Base-by-base conservation (phyloP, 2,113 vertebrate genomes). In the Solenodon paradoxus region DNA sequence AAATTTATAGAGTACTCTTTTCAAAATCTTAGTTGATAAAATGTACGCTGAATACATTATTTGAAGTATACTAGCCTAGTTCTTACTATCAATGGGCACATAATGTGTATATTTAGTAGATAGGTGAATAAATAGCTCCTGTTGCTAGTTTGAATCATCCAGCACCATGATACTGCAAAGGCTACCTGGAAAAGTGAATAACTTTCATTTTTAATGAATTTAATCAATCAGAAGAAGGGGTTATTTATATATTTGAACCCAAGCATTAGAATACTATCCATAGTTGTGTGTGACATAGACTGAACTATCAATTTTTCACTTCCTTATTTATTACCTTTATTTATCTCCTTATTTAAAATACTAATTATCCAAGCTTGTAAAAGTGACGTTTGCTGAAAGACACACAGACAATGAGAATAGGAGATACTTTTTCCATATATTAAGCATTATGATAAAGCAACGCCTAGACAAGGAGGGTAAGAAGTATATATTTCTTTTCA, bases 361-460 rank as follows among this genome's bases (percentile, higher is more conserved):
- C 7, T 51, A 42, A 9, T 63, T 16, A 82, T 32, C 0, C 59
- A 87, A 72, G 8, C 20, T 94, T 87, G 24, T 57, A 80, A 3
- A 95, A 96, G 87, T 82, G 28, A 74, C 20, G 3, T 28, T 61
- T 92, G 49, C 9, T 57, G 11, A 88, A 90, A 81, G 32, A 94
- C 63, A 68, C 38, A 20, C 5, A 53, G 20, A 42, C n/a, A 66
- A 19, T 95, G 71, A 45, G 12, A 92, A 57, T 71, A 42, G 12
- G 24, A 72, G 8, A 49, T 89, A 30, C 5, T 57, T 11, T 78
- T 92, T 13, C 20, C 55, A 24, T 84, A 24, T 57, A 80, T 68
- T 87, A 83, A 24, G 51, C 38, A 75, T 35, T 32, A 47, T 64
- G 49, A 94, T 82, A 16, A 79, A 89, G 19, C n/a, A 95, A 57